Percentiles rank a stretch among this genome's conserved stretches.
Evolutionary conservation across 2,113 vertebrate genomes (phyloP).

Genomic region (Gulo gulo): DNA sequence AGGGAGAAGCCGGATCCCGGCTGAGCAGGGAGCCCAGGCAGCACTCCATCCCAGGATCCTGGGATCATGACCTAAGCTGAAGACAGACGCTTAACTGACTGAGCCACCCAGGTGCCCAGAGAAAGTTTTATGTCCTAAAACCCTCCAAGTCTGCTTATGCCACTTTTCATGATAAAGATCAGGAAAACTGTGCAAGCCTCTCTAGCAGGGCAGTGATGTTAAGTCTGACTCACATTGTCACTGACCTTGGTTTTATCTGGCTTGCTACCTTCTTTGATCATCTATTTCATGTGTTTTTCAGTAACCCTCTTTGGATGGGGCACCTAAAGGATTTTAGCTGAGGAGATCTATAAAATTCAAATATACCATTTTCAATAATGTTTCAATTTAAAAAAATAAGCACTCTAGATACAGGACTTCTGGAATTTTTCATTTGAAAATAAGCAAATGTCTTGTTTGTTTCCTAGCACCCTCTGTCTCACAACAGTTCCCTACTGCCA

Average conservation of each 20-base stretch:
- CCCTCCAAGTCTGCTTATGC: not conserved
- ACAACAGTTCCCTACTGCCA: constrained; percentile 26
- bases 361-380: not conserved
- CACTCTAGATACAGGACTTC: not conserved
- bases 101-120: not conserved
- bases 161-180: not conserved
- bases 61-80: not conserved
- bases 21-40: not conserved
- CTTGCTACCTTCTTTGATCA: not conserved
- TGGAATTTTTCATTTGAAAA: constrained; percentile 46
- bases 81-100: not conserved
- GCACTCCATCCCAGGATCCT: not conserved
- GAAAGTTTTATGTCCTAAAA: not conserved
- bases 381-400: constrained; percentile 22
- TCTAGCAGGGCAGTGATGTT: no score
- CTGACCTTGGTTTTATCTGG: not conserved
- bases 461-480: constrained; percentile 14
- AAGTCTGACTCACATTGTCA: not conserved
- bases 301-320: not conserved
- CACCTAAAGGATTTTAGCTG: not conserved
- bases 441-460: constrained; percentile 44
- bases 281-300: not conserved
- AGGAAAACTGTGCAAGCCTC: not conserved
- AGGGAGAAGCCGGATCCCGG: not conserved
- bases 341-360: constrained; percentile 4